These are phyloP conservation scores for Myotis daubentonii DNA, from an alignment of 2,797 vertebrate genomes.

Conservation along the genomic window DNA sequence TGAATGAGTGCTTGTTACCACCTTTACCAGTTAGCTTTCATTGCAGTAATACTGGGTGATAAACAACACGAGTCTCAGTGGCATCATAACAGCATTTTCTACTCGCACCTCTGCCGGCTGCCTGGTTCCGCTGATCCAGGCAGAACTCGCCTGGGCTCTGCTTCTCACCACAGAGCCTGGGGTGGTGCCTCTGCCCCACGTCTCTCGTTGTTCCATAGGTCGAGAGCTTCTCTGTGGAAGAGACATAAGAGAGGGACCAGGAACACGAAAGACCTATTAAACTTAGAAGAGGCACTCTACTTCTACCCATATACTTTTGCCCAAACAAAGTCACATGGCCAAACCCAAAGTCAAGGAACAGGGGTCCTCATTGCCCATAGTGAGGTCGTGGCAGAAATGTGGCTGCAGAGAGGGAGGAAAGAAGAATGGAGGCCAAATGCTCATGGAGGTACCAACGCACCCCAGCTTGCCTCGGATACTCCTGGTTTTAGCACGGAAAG, in stretches of 20 bases:
- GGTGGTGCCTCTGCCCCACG: not conserved
- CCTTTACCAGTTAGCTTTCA: not conserved
- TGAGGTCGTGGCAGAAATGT: not conserved
- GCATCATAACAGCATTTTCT: not conserved
- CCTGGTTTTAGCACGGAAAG: not conserved
- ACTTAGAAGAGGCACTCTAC: not conserved
- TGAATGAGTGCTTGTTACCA: not conserved
- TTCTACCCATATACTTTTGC: not conserved
- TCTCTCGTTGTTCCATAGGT: not conserved
- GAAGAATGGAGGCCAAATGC: not conserved
- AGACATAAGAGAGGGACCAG: not conserved
- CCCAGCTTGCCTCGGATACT: not conserved
- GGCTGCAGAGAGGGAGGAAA: not conserved
- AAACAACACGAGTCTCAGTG: not conserved
- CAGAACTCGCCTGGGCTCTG: not conserved
- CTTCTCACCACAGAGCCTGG: not conserved
- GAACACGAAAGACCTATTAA: not conserved
- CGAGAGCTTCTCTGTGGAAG: not conserved
- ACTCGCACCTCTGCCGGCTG: not conserved
- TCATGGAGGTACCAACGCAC: not conserved
- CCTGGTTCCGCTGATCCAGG: not conserved
- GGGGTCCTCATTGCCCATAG: not conserved
- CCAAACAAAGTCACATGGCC: not conserved
- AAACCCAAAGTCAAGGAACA: not conserved
- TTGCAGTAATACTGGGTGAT: not conserved